phyloP scores from a whole-genome alignment of 2,113 vertebrate genomes.

The Poeciliopsis turrubarensis region DNA sequence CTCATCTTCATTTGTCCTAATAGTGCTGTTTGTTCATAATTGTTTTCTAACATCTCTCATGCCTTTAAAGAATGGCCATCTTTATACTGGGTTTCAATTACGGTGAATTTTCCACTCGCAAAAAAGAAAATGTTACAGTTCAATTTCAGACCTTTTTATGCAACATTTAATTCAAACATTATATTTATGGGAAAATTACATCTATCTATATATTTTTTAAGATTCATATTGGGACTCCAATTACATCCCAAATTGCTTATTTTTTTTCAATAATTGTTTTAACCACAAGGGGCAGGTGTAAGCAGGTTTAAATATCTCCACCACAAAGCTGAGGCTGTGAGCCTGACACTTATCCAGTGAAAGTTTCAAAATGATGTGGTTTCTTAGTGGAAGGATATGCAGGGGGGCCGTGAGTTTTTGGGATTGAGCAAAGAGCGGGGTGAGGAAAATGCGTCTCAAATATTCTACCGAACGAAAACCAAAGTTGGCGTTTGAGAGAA shows the following conservation, averaged over 20 bases:
- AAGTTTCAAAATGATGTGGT: conserved; percentile 68
- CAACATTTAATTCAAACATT: neutral
- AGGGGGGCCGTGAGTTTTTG: conserved; percentile 10
- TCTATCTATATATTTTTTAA: neutral
- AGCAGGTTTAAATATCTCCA: conserved; percentile 7
- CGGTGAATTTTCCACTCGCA: neutral
- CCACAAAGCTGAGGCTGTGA: neutral
- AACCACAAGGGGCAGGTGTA: conserved; percentile 50
- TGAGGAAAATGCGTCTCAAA: conserved; percentile 67
- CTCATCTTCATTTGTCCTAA: neutral
- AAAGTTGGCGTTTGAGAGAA: conserved; percentile 49
- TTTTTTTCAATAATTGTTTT: conserved; percentile 3
- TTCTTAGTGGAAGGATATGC: conserved; percentile 8
- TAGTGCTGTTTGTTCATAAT: too few relatives aligned
- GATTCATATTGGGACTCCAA: neutral
- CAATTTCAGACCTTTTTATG: neutral
- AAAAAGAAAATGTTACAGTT: neutral
- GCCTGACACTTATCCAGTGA: conserved; percentile 53
- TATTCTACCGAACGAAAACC: conserved; percentile 59
- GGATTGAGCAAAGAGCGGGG: neutral
- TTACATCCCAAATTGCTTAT: neutral
- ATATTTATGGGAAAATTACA: neutral
- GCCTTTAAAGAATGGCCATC: neutral
- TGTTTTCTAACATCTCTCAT: neutral
- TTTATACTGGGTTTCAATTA: neutral